Evolutionary conservation across 1,140 invertebrate genomes (phyloP), one percentile per base, ranked within the genome.

Genomic region (Drepana arcuata): DNA sequence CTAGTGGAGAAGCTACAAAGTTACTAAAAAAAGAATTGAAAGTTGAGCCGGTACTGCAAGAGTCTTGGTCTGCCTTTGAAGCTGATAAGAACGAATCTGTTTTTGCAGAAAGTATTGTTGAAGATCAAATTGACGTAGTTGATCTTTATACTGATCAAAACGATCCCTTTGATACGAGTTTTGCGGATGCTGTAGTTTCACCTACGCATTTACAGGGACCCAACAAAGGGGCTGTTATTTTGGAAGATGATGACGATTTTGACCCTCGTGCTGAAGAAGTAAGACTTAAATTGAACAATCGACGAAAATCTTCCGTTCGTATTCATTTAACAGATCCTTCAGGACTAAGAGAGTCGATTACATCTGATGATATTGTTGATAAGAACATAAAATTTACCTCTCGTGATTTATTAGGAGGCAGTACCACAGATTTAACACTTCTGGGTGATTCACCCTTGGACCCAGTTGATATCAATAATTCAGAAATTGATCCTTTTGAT

Each of bases 101-200:
- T 15, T 93, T 93, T 79, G 93, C 90, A 1, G 91, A 92, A 34
- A 89, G 90, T 54, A 88, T 94, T 41, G 77, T 92, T 18, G 75
- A 80, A 67, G 78, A 82, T 48, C 69, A 82, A 50, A 55, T 78
- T 42, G 75, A 80, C 51, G 62, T 78, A 5, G 31, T 72, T 40
- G 74, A 79, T 50, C 70, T 67, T 1, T 80, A 79, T 40, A 32
- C 72, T 34, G 69, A 68, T 50, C 56, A 72, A 56, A 65, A 79
- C 47, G 93, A 95, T 87, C 93, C 93, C 0, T 96, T 96, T 60
- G 93, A 95, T 62, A 95, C 93, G 6, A 89, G 91, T 28, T 93
- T 93, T 80, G 93, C 90, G 0, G 91, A 92, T 23, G 91, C 90
- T 54, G 86, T 94, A 24, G 70, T 93, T 28, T 90, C 91, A 5